These are phyloP conservation scores for Penaeus vannamei DNA, from an alignment of 1,140 invertebrate species.

Conservation along the genomic window DNA sequence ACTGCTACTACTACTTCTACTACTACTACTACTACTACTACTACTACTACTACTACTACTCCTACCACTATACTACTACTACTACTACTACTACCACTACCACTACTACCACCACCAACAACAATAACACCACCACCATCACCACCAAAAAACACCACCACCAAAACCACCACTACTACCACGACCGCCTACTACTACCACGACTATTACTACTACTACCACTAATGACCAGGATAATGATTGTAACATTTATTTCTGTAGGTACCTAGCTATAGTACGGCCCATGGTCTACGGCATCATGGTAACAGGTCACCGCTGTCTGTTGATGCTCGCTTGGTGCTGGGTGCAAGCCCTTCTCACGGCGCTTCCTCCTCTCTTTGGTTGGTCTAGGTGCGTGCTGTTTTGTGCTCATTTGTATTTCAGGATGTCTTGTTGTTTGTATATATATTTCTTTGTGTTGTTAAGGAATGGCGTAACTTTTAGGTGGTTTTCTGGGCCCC, in stretches of 20 bases:
- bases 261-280: slow-evolving; percentile 58
- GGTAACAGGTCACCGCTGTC: slow-evolving; percentile 49
- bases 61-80: too few relatives aligned
- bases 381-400: slow-evolving; percentile 46
- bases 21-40: too few relatives aligned
- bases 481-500: too few relatives aligned
- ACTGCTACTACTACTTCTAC: too few relatives aligned
- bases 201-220: neutral
- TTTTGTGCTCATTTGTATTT: neutral
- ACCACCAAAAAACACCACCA: too few relatives aligned
- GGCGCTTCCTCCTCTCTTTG: slow-evolving; percentile 46
- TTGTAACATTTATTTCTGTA: neutral
- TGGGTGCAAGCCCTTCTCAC: slow-evolving; percentile 52
- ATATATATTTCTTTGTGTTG: neutral
- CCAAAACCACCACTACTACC: neutral
- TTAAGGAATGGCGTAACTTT: too few relatives aligned
- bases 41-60: too few relatives aligned
- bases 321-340: slow-evolving; percentile 54
- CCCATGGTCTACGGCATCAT: slow-evolving; percentile 59
- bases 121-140: too few relatives aligned
- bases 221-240: neutral
- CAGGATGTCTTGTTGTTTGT: neutral
- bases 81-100: too few relatives aligned
- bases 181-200: neutral
- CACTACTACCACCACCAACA: too few relatives aligned